Conservation (phyloP, 2,113 vertebrate species). For the Erinaceus europaeus region DNA sequence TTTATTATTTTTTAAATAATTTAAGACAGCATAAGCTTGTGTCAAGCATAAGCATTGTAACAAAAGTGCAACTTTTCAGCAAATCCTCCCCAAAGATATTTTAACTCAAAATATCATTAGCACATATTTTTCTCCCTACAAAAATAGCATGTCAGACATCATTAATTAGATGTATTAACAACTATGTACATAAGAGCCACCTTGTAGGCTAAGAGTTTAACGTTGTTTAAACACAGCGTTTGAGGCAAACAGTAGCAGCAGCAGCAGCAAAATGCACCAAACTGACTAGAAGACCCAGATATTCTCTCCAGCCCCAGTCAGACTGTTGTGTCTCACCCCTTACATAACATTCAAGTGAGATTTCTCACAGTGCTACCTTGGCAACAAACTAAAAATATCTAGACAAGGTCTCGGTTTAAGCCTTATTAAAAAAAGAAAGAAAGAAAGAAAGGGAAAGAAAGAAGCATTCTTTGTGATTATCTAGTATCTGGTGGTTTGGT, state of each 20-base stretch:
- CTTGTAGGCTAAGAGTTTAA: constrained; percentile 84
- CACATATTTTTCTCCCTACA: constrained; percentile 88
- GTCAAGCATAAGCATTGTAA: constrained; percentile 92
- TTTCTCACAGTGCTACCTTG: constrained; percentile 88
- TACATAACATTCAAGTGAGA: constrained; percentile 88
- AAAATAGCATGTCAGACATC: constrained; percentile 94
- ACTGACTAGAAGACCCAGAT: constrained; percentile 79
- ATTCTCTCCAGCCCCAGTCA: constrained; percentile 76
- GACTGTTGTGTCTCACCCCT: constrained; percentile 86
- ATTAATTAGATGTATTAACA: constrained; percentile 92
- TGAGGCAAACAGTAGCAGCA: constrained; percentile 90
- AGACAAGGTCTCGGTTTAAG: constrained; percentile 86
- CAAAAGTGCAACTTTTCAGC: constrained; percentile 94
- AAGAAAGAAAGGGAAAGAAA: too few species aligned
- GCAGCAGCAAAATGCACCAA: constrained; percentile 89
- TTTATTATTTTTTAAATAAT: constrained; percentile 94
- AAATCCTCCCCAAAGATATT: constrained; percentile 85
- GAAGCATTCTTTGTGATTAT: constrained; percentile 85
- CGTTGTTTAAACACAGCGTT: constrained; percentile 91
- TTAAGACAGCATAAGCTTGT: constrained; percentile 95
- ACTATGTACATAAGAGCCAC: constrained; percentile 94
- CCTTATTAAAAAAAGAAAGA: constrained; percentile 83
- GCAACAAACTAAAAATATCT: constrained; percentile 90
- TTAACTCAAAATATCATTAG: constrained; percentile 91
- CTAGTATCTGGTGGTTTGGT: constrained; percentile 80